phyloP scores from a whole-genome alignment of 2,888 invertebrate species.

The Drosophila stalkeri region DNA sequence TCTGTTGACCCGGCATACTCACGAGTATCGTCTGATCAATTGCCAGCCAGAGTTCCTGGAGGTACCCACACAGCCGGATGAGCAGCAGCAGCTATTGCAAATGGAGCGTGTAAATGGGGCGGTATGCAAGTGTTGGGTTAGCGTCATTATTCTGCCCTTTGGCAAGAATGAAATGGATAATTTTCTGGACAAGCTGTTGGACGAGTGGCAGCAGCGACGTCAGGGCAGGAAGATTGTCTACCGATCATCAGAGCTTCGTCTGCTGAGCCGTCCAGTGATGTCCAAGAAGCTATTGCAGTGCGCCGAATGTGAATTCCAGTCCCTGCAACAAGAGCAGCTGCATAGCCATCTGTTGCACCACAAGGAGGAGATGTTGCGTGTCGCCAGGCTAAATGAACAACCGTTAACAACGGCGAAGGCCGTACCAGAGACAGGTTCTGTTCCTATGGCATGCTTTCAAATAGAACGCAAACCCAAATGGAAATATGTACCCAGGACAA shows the following conservation, averaged over 20 bases:
- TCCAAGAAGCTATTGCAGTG: conserved; percentile 88
- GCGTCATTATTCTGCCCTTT: conserved; percentile 67
- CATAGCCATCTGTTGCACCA: conserved; percentile 86
- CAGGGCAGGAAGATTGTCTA: conserved; percentile 82
- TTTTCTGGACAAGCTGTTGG: conserved; percentile 45
- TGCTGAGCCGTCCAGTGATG: conserved; percentile 88
- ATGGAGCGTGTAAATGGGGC: conserved; percentile 65
- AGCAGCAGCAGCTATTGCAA: not conserved
- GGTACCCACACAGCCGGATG: conserved; percentile 9
- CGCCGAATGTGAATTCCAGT: conserved; percentile 89
- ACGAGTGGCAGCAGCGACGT: conserved; percentile 70
- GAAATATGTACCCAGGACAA: conserved; percentile 86
- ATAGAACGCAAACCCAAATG: not conserved
- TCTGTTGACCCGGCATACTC: conserved; percentile 86
- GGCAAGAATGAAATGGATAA: conserved; percentile 68
- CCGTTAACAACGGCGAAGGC: not conserved
- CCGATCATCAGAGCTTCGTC: conserved; percentile 88
- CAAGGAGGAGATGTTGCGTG: conserved; percentile 87
- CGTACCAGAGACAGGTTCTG: accelerated
- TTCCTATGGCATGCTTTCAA: conserved; percentile 16
- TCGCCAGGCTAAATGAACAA: conserved; percentile 83
- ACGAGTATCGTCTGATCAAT: conserved; percentile 58
- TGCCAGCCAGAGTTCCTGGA: conserved; percentile 24
- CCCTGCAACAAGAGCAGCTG: conserved; percentile 90
- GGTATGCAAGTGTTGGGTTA: conserved; percentile 24